A percentile compares a stretch with the other conserved stretches of the same genome.
Conservation (phyloP, 2,113 vertebrate species). For the Corvus hawaiiensis region DNA sequence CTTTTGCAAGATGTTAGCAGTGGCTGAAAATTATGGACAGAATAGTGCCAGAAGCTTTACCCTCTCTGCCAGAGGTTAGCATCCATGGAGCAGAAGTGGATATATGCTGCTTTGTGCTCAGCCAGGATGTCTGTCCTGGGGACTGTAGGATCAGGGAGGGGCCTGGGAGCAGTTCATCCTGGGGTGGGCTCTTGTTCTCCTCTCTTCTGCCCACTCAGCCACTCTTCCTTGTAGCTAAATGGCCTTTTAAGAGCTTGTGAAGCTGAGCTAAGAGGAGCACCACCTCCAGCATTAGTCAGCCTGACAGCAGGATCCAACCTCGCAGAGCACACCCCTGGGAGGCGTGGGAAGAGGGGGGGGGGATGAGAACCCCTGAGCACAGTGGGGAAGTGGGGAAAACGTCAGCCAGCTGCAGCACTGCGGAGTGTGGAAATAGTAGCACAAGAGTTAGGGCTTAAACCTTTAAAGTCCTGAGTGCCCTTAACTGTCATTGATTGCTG, state of each 20-base stretch:
- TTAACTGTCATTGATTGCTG: constrained; percentile 35
- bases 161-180: neutral
- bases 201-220: neutral
- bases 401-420: neutral
- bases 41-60: neutral
- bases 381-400: neutral
- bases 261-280: neutral
- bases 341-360: neutral
- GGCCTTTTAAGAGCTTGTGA: neutral
- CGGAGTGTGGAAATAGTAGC: neutral
- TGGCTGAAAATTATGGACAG: neutral
- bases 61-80: neutral
- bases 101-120: neutral
- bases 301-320: neutral
- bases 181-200: neutral
- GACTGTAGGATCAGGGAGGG: neutral
- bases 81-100: neutral
- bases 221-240: neutral
- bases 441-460: neutral
- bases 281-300: neutral
- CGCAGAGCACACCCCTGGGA: neutral
- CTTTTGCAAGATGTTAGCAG: neutral
- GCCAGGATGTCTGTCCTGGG: neutral
- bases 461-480: constrained; percentile 15
- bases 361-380: neutral